A percentile compares a stretch with the other conserved stretches of the same genome.
These are phyloP conservation scores for human DNA, from an alignment of 2,113 vertebrate species.

Conservation along the genomic window DNA sequence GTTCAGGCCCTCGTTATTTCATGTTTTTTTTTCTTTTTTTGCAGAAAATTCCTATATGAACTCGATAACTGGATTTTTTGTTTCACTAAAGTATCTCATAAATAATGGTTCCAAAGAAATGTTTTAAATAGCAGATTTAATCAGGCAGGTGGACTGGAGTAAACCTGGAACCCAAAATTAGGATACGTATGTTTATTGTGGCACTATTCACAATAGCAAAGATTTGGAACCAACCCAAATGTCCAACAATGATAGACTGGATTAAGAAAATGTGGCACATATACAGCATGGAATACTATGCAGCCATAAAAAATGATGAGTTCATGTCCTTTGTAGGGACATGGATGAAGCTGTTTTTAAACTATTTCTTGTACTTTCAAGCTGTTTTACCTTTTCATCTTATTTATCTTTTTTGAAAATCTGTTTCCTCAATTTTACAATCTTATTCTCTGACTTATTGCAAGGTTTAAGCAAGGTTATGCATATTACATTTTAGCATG, in stretches of 20 bases:
- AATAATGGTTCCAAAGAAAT: slow-evolving; percentile 30
- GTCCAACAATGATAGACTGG: too few relatives aligned
- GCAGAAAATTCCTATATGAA: background rate
- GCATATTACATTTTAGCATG: background rate
- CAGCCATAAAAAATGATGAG: too few relatives aligned
- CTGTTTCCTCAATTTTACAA: background rate
- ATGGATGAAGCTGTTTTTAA: background rate
- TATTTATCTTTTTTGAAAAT: background rate
- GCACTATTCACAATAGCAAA: too few relatives aligned
- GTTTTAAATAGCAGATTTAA: slow-evolving; percentile 20
- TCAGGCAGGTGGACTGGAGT: background rate
- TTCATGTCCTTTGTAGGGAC: too few relatives aligned
- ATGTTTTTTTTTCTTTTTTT: background rate
- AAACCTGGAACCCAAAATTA: background rate
- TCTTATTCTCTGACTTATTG: background rate
- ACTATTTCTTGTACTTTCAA: background rate
- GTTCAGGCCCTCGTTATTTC: background rate
- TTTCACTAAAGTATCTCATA: background rate
- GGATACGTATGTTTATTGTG: background rate
- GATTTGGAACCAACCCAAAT: too few relatives aligned
- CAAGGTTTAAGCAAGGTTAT: background rate
- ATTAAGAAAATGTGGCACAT: too few relatives aligned
- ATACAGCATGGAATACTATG: too few relatives aligned
- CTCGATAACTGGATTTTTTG: background rate
- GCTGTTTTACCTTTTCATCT: background rate